Percentiles rank a stretch among this genome's conserved stretches.
These are phyloP conservation scores for Anseranas semipalmata DNA, from an alignment of 2,113 vertebrate species.

Conservation along the genomic window DNA sequence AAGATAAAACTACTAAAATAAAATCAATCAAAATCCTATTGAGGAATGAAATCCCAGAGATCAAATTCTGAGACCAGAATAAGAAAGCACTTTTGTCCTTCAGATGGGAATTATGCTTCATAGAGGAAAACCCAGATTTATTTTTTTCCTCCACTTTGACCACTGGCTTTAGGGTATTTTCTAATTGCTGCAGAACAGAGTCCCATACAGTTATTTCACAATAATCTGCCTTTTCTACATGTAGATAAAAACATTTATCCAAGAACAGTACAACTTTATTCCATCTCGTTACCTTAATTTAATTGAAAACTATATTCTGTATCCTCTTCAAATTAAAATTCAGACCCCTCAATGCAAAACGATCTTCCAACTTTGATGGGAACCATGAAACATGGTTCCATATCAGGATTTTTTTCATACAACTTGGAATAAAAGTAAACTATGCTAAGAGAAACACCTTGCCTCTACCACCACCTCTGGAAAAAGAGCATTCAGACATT, in stretches of 20 bases:
- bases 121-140: background rate
- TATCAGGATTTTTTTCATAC: background rate
- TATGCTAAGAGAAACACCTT: background rate
- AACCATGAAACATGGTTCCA: background rate
- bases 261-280: background rate
- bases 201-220: background rate
- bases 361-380: background rate
- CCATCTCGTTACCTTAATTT: background rate
- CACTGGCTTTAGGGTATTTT: background rate
- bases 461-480: background rate
- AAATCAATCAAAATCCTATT: slow-evolving; percentile 54
- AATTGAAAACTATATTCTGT: background rate
- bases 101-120: background rate
- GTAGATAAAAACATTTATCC: background rate
- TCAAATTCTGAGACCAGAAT: background rate
- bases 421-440: background rate
- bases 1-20: slow-evolving; percentile 39
- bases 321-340: background rate
- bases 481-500: background rate
- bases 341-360: background rate
- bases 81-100: background rate
- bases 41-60: slow-evolving; percentile 1
- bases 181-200: background rate
- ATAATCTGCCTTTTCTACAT: background rate
- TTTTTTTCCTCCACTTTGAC: background rate